Evolutionary conservation across 2,888 invertebrate genomes (phyloP), one percentile per base, ranked within the genome.

Genomic region (Amphipoea oculea): DNA sequence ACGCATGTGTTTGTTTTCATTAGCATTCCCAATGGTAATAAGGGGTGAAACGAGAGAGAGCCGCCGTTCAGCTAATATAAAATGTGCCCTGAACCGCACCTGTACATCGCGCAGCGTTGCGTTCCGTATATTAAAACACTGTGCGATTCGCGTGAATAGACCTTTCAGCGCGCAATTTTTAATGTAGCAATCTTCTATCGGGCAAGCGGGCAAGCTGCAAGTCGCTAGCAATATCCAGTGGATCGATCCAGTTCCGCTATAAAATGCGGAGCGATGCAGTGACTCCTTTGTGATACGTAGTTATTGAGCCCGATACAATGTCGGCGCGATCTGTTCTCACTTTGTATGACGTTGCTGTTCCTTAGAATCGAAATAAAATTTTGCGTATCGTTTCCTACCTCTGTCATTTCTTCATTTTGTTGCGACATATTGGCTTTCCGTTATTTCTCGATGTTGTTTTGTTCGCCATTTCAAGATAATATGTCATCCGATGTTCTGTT

Each of bases 251-350:
- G 79, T 79, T 60, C 76, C 78, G 76, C 76, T 87, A 89, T 89
- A 87, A 89, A 92, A 91, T 86, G 88, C 88, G 86, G 86, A 86
- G 85, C 88, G 85, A 89, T 92, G 91, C 92, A 92, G 77, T 74
- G 86, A 87, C 87, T 89, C 89, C 87, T 90, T 92, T 92, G 90
- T 91, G 88, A 89, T 84, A 87, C 79, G 84, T 89, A 85, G 88
- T 92, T 93, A 93, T 92, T 92, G 89, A 89, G 78, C 81, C 80
- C 89, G 88, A 90, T 90, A 92, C 92, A 92, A 91, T 91, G 91
- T 93, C 88, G 89, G 85, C 90, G 83, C 92, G 90, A 89, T 89
- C 90, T 91, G 90, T 86, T 90, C 85, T 76, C 85, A 89, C 87
- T 90, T 90, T 89, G 88, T 90, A 90, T 91, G 91, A 91, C 87